Conservation (phyloP, 1,140 invertebrate genomes). For the Pogonomyrmex barbatus region DNA sequence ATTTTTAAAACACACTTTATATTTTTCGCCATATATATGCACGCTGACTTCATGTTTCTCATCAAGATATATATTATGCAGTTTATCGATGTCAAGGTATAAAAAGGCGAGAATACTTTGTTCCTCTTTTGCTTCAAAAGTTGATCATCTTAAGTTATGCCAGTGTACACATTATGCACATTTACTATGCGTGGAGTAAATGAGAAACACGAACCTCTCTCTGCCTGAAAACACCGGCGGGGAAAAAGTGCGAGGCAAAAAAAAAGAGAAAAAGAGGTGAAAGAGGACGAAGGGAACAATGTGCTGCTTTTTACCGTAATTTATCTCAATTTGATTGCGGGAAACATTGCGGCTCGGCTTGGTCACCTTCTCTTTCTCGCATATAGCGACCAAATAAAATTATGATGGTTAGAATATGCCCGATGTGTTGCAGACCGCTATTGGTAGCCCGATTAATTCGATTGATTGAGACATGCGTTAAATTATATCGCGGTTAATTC, state of each 20-base stretch:
- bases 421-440: constrained; percentile 6
- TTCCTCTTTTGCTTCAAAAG: not conserved
- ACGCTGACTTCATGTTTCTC: not conserved
- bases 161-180: constrained; percentile 26
- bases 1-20: not conserved
- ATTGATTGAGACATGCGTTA: constrained; percentile 60
- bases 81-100: not conserved
- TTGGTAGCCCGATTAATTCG: constrained; percentile 54
- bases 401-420: constrained; percentile 43
- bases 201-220: constrained; percentile 49
- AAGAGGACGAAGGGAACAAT: not conserved
- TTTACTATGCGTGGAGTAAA: constrained; percentile 35
- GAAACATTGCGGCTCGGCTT: constrained; percentile 8
- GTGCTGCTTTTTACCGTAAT: constrained; percentile 39
- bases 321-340: constrained; percentile 60
- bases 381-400: constrained; percentile 16
- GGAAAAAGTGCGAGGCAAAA: constrained; percentile 27
- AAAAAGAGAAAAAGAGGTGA: not conserved
- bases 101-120: not conserved
- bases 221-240: not conserved
- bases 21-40: not conserved
- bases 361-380: not conserved
- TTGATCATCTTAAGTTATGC: constrained; percentile 27
- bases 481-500: constrained; percentile 59
- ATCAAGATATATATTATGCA: not conserved